Evolutionary conservation across 2,888 invertebrate genomes (phyloP).

Genomic region (Mesopsocus fuscifrons): DNA sequence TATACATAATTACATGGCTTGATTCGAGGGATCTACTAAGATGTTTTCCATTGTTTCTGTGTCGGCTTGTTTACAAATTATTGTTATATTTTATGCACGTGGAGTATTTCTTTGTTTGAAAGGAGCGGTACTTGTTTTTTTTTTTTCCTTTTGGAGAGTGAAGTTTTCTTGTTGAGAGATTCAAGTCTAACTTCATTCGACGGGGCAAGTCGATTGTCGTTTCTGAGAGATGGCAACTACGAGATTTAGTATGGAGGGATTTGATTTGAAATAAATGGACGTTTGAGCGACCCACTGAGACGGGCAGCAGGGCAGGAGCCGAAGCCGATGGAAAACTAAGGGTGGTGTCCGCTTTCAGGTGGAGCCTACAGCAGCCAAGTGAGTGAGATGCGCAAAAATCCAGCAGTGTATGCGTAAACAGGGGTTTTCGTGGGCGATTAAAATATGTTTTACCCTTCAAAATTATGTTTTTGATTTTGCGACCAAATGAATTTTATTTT

Average conservation of each 20-base stretch:
- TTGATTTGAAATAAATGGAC: too few relatives aligned
- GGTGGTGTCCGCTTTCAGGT: too few relatives aligned
- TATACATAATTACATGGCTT: background rate
- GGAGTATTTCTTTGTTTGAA: background rate
- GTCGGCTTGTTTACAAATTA: too few relatives aligned
- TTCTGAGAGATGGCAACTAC: background rate
- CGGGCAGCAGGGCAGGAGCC: too few relatives aligned
- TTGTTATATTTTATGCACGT: background rate
- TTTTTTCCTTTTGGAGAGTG: background rate
- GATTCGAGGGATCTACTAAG: too few relatives aligned
- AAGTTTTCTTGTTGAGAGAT: background rate
- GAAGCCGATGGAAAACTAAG: too few relatives aligned
- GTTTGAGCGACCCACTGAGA: background rate
- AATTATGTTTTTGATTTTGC: slow-evolving; percentile 7
- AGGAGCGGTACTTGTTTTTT: background rate
- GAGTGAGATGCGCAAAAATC: slow-evolving; percentile 8
- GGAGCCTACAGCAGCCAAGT: too few relatives aligned
- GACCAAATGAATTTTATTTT: slow-evolving; percentile 4
- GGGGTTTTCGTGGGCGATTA: background rate
- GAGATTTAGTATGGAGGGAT: background rate
- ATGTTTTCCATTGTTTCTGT: too few relatives aligned
- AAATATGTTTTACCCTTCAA: slow-evolving; percentile 5
- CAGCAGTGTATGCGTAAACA: slow-evolving; percentile 1
- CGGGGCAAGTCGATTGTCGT: background rate
- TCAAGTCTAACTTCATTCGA: background rate